Percentiles rank a stretch among this genome's conserved stretches.
Evolutionary conservation across 2,113 vertebrate genomes (phyloP).

Genomic region (Leucosticte australis): DNA sequence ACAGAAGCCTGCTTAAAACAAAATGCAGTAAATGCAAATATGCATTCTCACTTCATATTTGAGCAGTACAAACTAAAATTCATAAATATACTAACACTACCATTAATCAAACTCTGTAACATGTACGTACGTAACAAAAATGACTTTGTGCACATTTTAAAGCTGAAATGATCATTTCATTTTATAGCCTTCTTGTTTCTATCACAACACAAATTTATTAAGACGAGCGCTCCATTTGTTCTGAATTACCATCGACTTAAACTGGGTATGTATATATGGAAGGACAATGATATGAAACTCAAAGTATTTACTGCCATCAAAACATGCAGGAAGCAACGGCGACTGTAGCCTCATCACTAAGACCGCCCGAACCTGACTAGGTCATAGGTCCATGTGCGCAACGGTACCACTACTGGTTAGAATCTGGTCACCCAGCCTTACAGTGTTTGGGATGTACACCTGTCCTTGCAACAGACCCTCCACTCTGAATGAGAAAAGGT

Average conservation of each 20-base stretch:
- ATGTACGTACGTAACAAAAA: background rate
- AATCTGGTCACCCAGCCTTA: fast-evolving
- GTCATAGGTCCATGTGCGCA: fast-evolving
- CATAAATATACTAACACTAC: background rate
- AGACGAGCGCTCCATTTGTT: background rate
- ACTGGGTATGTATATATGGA: background rate
- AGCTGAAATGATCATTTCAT: background rate
- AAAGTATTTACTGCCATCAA: background rate
- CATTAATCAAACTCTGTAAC: background rate
- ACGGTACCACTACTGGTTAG: fast-evolving
- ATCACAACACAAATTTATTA: background rate
- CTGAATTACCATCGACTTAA: background rate
- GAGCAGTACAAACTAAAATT: background rate
- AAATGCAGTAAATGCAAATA: background rate
- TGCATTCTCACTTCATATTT: background rate
- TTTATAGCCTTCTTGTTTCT: background rate
- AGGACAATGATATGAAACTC: background rate
- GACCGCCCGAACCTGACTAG: fast-evolving
- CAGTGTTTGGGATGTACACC: fast-evolving
- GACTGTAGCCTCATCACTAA: fast-evolving
- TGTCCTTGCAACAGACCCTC: fast-evolving
- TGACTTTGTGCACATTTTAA: background rate
- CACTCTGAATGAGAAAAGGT: fast-evolving
- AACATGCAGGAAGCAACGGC: background rate
- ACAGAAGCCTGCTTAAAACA: background rate